Evolutionary conservation across 30 jellyfish, hydroid and myxozoan genomes (phyloP), one percentile per base, ranked within the genome.

Genomic region (Chrysaora quinquecirrha): DNA sequence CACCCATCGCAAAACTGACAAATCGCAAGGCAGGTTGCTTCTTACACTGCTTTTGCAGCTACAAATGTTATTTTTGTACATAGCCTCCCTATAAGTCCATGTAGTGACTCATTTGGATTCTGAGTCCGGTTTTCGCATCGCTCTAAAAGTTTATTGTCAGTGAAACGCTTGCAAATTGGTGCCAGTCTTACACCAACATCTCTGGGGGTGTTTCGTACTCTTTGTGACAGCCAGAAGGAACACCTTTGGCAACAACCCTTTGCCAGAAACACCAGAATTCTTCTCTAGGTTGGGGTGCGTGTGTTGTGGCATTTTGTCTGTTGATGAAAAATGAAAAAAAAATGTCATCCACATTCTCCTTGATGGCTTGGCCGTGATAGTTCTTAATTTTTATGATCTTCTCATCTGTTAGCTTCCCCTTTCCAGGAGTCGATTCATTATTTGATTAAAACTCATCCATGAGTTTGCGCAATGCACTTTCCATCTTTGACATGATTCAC

Each of bases 1-100:
- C 47, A 23, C 91, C 91, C 69, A 48, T 80, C 28, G 85, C 21
- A 30, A n/a, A 80, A 80, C 48, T 64, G 91, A 47, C 91, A 65
- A 23, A 66, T 27, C 21, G 86, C 85, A 52, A 73, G 29, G 12
- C 35, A 7, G 4, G 63, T 48, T 3, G 71, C 92, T 1, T 72
- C 69, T 68, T 69, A 78, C 52, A 82, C 19, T 22, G 85, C 69
- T 0, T 33, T 68, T 69, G 78, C 52, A 30, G 83, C 63, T 22
- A 70, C 86, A 71, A 50, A 82, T 48, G 60, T 54, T 24, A 32
- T 30, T 82, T 79, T 82, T 16, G 92, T 78, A 63, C 92, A 49
- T 20, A 66, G 58, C 32, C 63, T 31, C 80, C 79, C 68, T 22
- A 68, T 48, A 3, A 67, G 4, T 27, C 30, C 29, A 56, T 48